A percentile compares a stretch with the other conserved stretches of the same genome.
Evolutionary conservation across 2,113 vertebrate genomes (phyloP).

Genomic region (Coregonus clupeaformis): DNA sequence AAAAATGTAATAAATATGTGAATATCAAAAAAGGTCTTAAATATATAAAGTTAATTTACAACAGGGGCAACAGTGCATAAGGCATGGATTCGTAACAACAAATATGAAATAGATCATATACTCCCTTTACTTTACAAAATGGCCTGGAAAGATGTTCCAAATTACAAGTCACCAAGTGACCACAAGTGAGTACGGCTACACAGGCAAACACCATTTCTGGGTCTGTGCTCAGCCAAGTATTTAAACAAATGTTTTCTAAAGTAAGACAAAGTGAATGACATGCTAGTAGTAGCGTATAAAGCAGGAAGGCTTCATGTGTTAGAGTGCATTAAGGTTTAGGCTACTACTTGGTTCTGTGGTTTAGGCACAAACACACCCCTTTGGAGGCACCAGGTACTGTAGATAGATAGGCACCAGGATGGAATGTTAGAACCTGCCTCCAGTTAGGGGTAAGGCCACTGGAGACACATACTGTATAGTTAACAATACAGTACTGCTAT

Average conservation of each 20-base stretch:
- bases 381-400: too few species aligned
- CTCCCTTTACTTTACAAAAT: not conserved
- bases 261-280: not conserved
- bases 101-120: not conserved
- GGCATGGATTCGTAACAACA: not conserved
- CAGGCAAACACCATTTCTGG: not conserved
- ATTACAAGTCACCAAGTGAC: conserved; percentile 23
- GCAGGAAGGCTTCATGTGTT: not conserved
- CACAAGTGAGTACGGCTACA: not conserved
- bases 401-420: too few species aligned
- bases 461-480: conserved; percentile 13
- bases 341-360: not conserved
- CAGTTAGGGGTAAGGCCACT: conserved; percentile 33
- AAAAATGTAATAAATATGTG: conserved; percentile 32
- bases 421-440: too few species aligned
- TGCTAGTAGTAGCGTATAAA: not conserved
- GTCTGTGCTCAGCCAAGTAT: not conserved
- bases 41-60: not conserved
- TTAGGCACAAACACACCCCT: too few species aligned
- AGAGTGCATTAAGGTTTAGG: conserved; percentile 3
- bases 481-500: not conserved
- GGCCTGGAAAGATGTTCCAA: conserved; percentile 28
- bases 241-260: not conserved
- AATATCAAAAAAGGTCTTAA: not conserved
- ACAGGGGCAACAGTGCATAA: conserved; percentile 5